Percentiles rank a stretch among this genome's conserved stretches.
These are phyloP conservation scores for Helarctos malayanus DNA, from an alignment of 2,797 vertebrate genomes.

Conservation along the genomic window DNA sequence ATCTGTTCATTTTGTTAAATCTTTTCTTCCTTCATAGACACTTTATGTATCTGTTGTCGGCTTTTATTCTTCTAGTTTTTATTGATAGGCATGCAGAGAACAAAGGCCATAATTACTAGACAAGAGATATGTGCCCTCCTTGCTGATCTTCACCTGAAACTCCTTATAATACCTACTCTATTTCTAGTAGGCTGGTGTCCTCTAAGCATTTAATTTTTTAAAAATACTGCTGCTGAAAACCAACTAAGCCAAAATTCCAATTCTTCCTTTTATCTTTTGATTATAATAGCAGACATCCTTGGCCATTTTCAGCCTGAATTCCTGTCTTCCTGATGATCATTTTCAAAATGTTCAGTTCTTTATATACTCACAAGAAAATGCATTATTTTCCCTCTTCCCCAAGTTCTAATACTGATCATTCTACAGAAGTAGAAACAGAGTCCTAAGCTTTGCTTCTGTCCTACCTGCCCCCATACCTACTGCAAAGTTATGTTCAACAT, in stretches of 20 bases:
- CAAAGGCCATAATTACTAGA: background rate
- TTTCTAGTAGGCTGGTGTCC: background rate
- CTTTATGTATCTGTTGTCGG: background rate
- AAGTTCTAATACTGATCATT: background rate
- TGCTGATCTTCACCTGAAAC: background rate
- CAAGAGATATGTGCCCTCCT: background rate
- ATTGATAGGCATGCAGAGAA: background rate
- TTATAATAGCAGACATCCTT: background rate
- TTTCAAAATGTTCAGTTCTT: background rate
- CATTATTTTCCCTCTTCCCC: background rate
- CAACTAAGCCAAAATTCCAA: background rate
- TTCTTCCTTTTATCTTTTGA: background rate
- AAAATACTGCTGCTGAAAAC: background rate
- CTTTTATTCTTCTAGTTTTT: background rate
- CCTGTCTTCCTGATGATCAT: background rate
- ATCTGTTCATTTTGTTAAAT: background rate
- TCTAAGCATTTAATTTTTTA: background rate
- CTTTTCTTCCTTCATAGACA: background rate
- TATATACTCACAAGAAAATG: background rate
- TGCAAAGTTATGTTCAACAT: background rate
- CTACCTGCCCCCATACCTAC: fast-evolving
- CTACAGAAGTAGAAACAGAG: background rate
- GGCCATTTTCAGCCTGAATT: background rate
- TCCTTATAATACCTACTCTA: background rate
- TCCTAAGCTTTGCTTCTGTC: background rate